Conservation (phyloP, 2,113 vertebrate genomes). For the Pygoscelis adeliae region DNA sequence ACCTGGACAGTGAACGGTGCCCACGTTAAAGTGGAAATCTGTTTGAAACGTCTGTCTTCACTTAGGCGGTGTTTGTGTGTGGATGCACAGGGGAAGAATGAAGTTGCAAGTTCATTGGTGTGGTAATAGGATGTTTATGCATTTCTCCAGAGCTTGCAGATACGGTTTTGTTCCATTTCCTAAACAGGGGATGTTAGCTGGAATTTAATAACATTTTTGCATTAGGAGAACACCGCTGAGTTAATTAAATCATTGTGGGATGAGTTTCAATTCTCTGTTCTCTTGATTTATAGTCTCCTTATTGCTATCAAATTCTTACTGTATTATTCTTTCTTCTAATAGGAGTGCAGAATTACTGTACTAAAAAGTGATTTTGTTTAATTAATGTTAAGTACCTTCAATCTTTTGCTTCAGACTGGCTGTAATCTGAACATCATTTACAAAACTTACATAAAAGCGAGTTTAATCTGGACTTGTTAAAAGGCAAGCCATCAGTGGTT, state of each 20-base stretch:
- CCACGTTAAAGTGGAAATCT: not conserved
- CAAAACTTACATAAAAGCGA: not conserved
- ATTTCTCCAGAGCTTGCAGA: not conserved
- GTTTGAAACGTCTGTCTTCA: not conserved
- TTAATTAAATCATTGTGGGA: conserved; percentile 37
- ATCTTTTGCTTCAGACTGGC: not conserved
- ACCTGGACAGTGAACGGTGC: not conserved
- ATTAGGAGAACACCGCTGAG: not conserved
- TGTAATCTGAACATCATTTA: not conserved
- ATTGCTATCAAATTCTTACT: conserved; percentile 3
- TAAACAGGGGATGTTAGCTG: not conserved
- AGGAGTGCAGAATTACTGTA: not conserved
- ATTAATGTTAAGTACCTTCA: not conserved
- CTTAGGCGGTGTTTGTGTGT: not conserved
- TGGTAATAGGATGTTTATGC: not conserved
- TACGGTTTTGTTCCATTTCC: not conserved
- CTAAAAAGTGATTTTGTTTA: conserved; percentile 19
- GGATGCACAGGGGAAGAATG: not conserved
- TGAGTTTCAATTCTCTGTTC: not conserved
- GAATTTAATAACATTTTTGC: conserved; percentile 27
- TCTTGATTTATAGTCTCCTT: conserved; percentile 34
- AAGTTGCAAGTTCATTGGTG: not conserved
- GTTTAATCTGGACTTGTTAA: not conserved
- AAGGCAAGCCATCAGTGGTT: not conserved
- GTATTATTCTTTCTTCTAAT: not conserved